Evolutionary conservation across 1,140 invertebrate species (phyloP), one percentile per base, ranked within the genome.

Genomic region (Lordiphosa collinella): DNA sequence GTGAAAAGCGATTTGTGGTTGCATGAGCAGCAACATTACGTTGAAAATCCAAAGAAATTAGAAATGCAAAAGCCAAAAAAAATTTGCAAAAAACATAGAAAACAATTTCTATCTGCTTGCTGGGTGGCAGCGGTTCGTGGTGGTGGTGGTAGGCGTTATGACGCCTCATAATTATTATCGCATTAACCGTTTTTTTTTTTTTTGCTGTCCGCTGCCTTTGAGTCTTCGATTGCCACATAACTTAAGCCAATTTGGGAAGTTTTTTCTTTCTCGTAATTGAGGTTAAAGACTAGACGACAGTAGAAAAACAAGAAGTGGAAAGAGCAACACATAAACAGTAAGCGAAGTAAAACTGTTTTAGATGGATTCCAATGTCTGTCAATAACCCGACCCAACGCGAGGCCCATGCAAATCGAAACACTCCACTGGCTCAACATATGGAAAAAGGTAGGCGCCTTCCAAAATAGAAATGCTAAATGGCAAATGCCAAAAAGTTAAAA

Each of bases 401-500:
- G n/a, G 37, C 13, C 29, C 25, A 60, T 60, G 58, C 58, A 56
- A 49, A 56, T 56, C 35, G 25, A 46, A 22, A 35, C 52, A 59
- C 25, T 60, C 34, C 32, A 59, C 37, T 40, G 32, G 47, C 58
- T 63, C 25, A 25, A 12, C 37, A 38, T 10, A 38, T 10, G 5
- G 1, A 38, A 8, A 12, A 6, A 16, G 12, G 9, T 9, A 16
- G 18, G 47, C 25, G 47, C 13, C 4, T 48, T 34, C 56, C 59
- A 46, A 62, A 63, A 63, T 63, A 63, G 60, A 63, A 63, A 63
- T 63, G 60, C 59, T 38, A 63, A 63, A 63, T 63, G 47, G 47
- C 63, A 63, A 63, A 62, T 63, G 58, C 58, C 60, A 62, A 63
- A 52, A 41, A 40, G 22, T 10, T 50, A 38, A 37, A 36, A 25